Percentiles rank a stretch among this genome's conserved stretches.
These are phyloP conservation scores for Otus scops DNA, from an alignment of 2,797 vertebrate genomes.

Conservation along the genomic window DNA sequence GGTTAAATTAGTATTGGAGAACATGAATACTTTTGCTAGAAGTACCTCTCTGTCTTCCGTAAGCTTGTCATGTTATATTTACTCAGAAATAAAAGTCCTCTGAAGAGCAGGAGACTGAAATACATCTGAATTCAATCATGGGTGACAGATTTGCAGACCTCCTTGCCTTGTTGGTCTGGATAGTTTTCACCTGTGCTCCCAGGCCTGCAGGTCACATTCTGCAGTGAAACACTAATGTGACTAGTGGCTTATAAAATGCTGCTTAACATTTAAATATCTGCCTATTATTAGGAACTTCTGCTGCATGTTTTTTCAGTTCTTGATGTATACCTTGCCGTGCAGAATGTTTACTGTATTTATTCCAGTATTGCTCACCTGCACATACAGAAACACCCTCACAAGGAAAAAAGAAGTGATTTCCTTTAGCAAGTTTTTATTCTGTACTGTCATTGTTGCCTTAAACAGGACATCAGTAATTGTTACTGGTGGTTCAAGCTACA, in stretches of 20 bases:
- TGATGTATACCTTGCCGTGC: neutral
- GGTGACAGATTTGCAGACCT: neutral
- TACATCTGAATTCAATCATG: fast-evolving
- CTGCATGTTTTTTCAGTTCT: neutral
- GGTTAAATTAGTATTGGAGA: constrained; percentile 18
- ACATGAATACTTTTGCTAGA: neutral
- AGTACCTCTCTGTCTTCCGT: neutral
- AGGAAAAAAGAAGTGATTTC: neutral
- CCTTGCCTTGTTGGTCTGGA: neutral
- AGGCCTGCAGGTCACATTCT: neutral
- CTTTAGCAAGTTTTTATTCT: neutral
- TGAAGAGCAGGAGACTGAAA: neutral
- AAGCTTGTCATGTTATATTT: neutral
- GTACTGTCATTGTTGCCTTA: neutral
- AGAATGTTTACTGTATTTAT: neutral
- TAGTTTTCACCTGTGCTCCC: neutral
- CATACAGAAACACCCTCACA: neutral
- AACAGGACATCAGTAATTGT: constrained; percentile 11
- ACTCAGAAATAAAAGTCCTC: neutral
- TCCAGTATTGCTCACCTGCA: neutral
- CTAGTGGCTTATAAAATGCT: neutral
- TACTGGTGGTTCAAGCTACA: neutral
- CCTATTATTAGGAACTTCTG: neutral
- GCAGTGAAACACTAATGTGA: neutral
- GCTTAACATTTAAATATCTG: neutral